These are phyloP conservation scores for Ondatra zibethicus DNA, from an alignment of 2,113 vertebrate genomes.

Conservation along the genomic window DNA sequence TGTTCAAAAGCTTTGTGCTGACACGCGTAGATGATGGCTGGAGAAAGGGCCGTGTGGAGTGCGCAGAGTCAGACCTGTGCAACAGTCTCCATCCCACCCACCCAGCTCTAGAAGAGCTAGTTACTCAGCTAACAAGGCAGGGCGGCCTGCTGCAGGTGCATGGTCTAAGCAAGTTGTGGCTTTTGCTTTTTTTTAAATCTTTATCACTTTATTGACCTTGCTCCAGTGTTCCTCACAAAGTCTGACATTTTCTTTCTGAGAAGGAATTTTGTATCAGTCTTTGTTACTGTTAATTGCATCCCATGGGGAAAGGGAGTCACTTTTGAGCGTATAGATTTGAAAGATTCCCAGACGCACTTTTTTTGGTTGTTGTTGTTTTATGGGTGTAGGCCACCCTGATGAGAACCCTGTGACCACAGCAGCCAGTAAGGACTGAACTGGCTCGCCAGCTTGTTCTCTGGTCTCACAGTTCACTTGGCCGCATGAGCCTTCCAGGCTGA, in stretches of 20 bases:
- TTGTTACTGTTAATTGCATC: not conserved
- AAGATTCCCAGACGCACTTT: not conserved
- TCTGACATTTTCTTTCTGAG: not conserved
- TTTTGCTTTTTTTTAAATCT: not conserved
- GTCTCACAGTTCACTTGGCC: not conserved
- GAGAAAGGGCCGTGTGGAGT: not conserved
- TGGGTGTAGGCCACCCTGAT: not conserved
- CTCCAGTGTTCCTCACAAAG: not conserved
- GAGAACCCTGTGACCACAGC: not conserved
- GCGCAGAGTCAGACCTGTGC: not conserved
- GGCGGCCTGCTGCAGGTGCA: not conserved
- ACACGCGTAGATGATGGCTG: too few relatives aligned
- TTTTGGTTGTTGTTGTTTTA: too few relatives aligned
- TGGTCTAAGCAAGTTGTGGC: not conserved
- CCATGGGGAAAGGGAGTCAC: not conserved
- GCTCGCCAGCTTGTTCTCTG: not conserved
- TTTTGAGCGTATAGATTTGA: not conserved
- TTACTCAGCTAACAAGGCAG: not conserved
- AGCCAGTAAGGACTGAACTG: not conserved
- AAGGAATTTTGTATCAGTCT: not conserved
- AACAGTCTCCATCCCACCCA: not conserved
- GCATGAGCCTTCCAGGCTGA: not conserved
- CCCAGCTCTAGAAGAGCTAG: not conserved
- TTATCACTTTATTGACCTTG: not conserved
- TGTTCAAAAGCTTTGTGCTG: not conserved